Evolutionary conservation across 2,113 vertebrate genomes (phyloP).

Genomic region (Aegithalos caudatus): DNA sequence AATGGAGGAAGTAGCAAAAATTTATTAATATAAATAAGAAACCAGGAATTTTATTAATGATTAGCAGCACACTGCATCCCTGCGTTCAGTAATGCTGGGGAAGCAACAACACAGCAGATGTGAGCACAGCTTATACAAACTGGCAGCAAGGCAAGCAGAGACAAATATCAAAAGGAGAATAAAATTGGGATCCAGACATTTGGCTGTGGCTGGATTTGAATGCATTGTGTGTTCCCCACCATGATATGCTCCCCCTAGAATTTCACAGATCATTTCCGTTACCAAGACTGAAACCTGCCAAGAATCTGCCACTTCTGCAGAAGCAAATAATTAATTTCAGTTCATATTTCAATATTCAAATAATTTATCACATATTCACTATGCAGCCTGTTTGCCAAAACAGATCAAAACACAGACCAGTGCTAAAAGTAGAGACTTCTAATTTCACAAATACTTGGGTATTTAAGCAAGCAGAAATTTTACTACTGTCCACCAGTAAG

Average conservation of each 20-base stretch:
- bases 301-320: not conserved
- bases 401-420: not conserved
- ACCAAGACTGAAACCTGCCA: not conserved
- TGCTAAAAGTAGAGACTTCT: not conserved
- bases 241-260: not conserved
- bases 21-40: not conserved
- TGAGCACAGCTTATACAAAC: not conserved
- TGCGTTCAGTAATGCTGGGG: not conserved
- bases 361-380: not conserved
- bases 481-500: not conserved
- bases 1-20: not conserved
- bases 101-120: not conserved
- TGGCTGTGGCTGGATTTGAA: not conserved
- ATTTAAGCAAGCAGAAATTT: not conserved
- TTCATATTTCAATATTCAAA: not conserved
- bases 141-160: not conserved
- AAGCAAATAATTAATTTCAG: not conserved
- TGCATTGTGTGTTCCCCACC: not conserved
- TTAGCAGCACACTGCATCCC: too few species aligned
- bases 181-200: not conserved
- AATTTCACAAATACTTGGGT: not conserved
- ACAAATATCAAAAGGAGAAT: not conserved
- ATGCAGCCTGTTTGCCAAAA: not conserved
- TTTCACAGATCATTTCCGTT: not conserved
- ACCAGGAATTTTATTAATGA: not conserved